Evolutionary conservation across 2,113 vertebrate species (phyloP), one percentile per base, ranked within the genome.

Genomic region (Panthera leo): DNA sequence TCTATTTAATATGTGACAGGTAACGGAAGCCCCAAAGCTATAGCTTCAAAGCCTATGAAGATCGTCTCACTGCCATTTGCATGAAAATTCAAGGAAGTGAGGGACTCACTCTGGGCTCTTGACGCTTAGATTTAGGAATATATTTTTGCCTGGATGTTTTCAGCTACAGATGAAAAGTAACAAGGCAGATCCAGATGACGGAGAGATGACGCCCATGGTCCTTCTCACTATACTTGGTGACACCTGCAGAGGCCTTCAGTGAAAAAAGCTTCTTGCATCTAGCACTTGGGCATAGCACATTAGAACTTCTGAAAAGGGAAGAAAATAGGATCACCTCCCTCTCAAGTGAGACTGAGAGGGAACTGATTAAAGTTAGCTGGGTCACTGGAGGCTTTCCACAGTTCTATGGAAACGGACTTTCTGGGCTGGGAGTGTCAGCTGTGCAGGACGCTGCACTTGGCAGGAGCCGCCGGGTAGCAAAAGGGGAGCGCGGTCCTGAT

Each of bases 91-190:
- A 85, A 53, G 51, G 39, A 36, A 84, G 53, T 3, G 5, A 92
- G 21, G 9, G 19, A 34, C 39, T 42, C 5, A 18, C 2, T 61
- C 61, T 73, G 29, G 68, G 39, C 5, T 85, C 79, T 51, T 76
- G n/a, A 58, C 31, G 27, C 45, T 53, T 27, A 29, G 25, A 85
- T 88, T 88, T 70, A 94, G 45, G 39, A 63, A 39, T 29, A 34
- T 18, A 18, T n/a, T 68, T 85, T 78, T 83, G 48, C 65, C 71
- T 78, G 31, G 31, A 71, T 71, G 36, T 89, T 89, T 82, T 58
- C 87, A 34, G 5, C 68, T 36, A 53, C 25, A 95, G 34, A 70
- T 3, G 31, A 48, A 84, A 25, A 23, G 10, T n/a, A 76, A 25
- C 25, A 71, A 83, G 61, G 39, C 15, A 84, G n/a, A 78, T 36